phyloP scores from a whole-genome alignment of 2,113 vertebrate species.

The Phrynosoma platyrhinos region DNA sequence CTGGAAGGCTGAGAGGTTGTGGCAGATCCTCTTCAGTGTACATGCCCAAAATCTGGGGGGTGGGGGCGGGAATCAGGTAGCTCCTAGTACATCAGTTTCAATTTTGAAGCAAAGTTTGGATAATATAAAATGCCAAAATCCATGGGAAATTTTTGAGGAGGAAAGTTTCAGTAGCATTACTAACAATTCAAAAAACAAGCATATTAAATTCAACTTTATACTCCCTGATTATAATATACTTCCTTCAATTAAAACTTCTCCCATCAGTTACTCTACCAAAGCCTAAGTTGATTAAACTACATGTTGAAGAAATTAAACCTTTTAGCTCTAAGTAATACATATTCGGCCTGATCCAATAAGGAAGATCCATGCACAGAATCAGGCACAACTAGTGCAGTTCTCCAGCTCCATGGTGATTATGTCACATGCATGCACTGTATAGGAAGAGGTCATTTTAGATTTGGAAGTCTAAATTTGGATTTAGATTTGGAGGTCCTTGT shows the following conservation, averaged over 20 bases:
- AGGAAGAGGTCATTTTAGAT: neutral
- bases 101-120: neutral
- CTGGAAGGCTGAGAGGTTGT: neutral
- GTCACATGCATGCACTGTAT: neutral
- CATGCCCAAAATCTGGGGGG: neutral
- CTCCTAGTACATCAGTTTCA: neutral
- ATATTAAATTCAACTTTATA: neutral
- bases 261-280: neutral
- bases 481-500: neutral
- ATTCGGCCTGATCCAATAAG: neutral
- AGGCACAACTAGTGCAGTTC: neutral
- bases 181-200: conserved; percentile 7
- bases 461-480: no score
- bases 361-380: neutral
- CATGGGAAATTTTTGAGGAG: neutral
- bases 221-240: neutral
- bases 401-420: neutral
- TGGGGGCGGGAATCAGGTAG: neutral
- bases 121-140: neutral
- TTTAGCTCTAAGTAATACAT: neutral
- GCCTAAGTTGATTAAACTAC: neutral
- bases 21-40: neutral
- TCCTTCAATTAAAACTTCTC: neutral
- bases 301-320: neutral
- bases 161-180: neutral